Conservation (phyloP, 2,797 vertebrate species). For the Huso huso region DNA sequence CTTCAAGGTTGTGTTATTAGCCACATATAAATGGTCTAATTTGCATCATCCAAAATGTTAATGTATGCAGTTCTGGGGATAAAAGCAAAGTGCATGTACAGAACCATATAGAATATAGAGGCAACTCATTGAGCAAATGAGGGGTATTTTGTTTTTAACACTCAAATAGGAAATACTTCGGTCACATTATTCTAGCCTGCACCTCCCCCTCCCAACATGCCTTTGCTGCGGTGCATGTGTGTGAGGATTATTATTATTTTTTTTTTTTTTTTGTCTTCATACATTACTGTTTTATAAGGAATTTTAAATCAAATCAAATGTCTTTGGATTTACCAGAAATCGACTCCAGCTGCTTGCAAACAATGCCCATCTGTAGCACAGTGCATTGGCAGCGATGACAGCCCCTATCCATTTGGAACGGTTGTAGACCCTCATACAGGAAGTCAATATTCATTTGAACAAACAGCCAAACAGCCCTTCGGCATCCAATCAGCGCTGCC, state of each 20-base stretch:
- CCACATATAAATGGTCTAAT: background rate
- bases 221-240: background rate
- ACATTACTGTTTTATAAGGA: slow-evolving; percentile 27
- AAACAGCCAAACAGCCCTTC: slow-evolving; percentile 14
- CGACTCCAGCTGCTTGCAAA: slow-evolving; percentile 35
- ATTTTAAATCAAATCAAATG: slow-evolving; percentile 29
- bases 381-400: slow-evolving; percentile 21
- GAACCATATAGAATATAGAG: too few relatives aligned
- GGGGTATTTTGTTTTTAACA: too few relatives aligned
- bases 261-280: slow-evolving; percentile 4
- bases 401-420: slow-evolving; percentile 16
- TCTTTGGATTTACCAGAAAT: slow-evolving; percentile 34
- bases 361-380: slow-evolving; percentile 24
- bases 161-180: too few relatives aligned
- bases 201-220: too few relatives aligned
- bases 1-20: too few relatives aligned
- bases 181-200: too few relatives aligned
- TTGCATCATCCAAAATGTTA: background rate
- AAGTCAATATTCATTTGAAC: slow-evolving; percentile 23
- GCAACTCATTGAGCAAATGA: too few relatives aligned
- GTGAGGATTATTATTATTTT: background rate
- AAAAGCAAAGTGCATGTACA: too few relatives aligned
- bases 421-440: slow-evolving; percentile 26
- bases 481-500: slow-evolving; percentile 18
- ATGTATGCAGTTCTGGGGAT: background rate